These are phyloP conservation scores for Botia kubotai DNA, from an alignment of 2,797 vertebrate species.

Conservation along the genomic window DNA sequence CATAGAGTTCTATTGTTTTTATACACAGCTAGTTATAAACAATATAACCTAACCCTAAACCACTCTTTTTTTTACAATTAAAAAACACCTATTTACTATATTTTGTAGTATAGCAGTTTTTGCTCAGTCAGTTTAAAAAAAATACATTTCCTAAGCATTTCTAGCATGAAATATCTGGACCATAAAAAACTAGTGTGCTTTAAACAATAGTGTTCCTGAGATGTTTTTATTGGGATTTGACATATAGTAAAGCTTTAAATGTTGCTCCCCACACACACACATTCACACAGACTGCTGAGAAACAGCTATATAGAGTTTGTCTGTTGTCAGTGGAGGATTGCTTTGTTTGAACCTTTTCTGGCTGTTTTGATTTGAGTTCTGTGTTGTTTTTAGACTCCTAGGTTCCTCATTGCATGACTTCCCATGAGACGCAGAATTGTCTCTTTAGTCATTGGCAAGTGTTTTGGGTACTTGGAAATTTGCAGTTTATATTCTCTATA, in stretches of 20 bases:
- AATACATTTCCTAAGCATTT: no score
- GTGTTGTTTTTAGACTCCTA: conserved; percentile 66
- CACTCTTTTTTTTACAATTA: no score
- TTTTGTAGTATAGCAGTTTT: no score
- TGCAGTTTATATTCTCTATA: background rate
- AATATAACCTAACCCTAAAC: no score
- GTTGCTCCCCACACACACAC: conserved; percentile 3
- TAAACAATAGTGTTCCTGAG: background rate
- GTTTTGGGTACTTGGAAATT: conserved; percentile 42
- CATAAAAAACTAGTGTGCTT: no score
- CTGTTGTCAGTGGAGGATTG: conserved; percentile 66
- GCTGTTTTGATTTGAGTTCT: conserved; percentile 67
- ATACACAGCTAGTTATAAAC: no score
- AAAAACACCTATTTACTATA: no score
- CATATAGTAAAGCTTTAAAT: background rate
- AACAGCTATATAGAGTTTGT: conserved; percentile 53
- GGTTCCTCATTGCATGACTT: conserved; percentile 70
- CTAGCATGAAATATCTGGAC: no score
- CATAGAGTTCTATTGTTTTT: no score
- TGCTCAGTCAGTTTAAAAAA: no score
- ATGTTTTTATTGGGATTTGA: background rate
- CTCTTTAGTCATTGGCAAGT: conserved; percentile 37
- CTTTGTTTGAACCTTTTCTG: conserved; percentile 47
- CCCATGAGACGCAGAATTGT: conserved; percentile 62
- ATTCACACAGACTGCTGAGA: conserved; percentile 45